A percentile compares a stretch with the other conserved stretches of the same genome.
Evolutionary conservation across 2,113 vertebrate species (phyloP).

Genomic region (Sciurus niger): DNA sequence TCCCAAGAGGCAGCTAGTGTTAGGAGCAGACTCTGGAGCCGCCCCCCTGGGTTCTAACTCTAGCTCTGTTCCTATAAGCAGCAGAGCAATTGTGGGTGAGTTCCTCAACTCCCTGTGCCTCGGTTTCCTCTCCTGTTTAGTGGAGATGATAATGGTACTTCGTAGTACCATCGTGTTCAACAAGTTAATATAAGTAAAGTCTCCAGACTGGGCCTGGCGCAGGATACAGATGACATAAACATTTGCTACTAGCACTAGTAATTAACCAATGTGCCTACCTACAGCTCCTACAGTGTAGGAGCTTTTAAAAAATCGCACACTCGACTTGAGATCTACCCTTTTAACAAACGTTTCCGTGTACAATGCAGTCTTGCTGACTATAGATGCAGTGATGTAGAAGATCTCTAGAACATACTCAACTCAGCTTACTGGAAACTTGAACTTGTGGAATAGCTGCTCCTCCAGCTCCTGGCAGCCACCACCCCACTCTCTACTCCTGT

Average conservation of each 20-base stretch:
- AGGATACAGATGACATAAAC: background rate
- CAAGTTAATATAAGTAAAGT: background rate
- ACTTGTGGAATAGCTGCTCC: background rate
- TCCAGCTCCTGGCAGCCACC: background rate
- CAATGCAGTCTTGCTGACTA: background rate
- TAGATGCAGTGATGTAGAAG: background rate
- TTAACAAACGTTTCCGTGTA: background rate
- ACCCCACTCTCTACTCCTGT: background rate
- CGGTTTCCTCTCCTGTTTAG: background rate
- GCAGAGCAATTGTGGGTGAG: background rate
- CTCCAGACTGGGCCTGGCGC: background rate
- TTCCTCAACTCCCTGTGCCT: background rate
- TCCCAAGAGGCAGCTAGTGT: background rate
- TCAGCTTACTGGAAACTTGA: background rate
- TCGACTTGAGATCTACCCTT: background rate
- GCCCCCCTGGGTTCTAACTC: background rate
- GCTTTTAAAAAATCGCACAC: background rate
- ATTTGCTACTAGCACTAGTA: background rate
- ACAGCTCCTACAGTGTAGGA: background rate
- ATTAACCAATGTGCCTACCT: background rate
- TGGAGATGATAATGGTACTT: background rate
- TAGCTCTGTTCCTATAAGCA: background rate
- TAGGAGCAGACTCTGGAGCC: background rate
- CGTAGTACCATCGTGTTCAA: no score
- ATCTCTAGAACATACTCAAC: background rate